Evolutionary conservation across 2,113 vertebrate species (phyloP), one percentile per base, ranked within the genome.

Genomic region (Hippocampus mohnikei): DNA sequence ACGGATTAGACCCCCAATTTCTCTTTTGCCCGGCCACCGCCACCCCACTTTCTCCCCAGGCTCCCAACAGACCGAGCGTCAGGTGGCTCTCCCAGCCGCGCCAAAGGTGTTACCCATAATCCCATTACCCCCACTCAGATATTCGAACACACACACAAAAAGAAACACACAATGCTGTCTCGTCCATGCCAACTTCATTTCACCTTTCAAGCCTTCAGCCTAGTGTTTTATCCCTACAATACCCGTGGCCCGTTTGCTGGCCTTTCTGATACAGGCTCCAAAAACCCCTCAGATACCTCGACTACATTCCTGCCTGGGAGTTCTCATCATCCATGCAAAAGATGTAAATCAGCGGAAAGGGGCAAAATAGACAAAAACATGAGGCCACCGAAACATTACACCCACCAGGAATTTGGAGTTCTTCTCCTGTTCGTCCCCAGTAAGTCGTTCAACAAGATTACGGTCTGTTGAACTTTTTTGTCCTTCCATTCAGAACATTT

Each of bases 61-160:
- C 93, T 89, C 91, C 93, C 95, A 94, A 94, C 95, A 96, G 95
- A 95, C 95, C 93, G 90, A 95, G 92, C 94, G 82, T 95, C 95
- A 98, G 95, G 96, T 97, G 95, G 95, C 94, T 96, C 92, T 94
- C 93, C 92, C 93, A 92, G 90, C 91, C 85, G 93, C 82, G 85
- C 88, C 85, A 89, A 95, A 96, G 95, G 95, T 96, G 95, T 96
- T 95, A 95, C 93, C 83, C 92, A 93, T 98, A 98, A 98, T 97
- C 96, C 94, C 95, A 96, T 98, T 97, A 97, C 93, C 56, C 82
- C 77, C 71, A 74, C 72, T 74, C 71, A 33, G 37, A 27, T 53
- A 20, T 40, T 67, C 16, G 12, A 53, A 69, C 40, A 27, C 23
- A 69, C n/a, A 41, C 52, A 56, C 50, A 68, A 15, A 68, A 25